Percentiles rank a stretch among this genome's conserved stretches.
Evolutionary conservation across 2,113 vertebrate species (phyloP).

Genomic region (Climacteris rufus): DNA sequence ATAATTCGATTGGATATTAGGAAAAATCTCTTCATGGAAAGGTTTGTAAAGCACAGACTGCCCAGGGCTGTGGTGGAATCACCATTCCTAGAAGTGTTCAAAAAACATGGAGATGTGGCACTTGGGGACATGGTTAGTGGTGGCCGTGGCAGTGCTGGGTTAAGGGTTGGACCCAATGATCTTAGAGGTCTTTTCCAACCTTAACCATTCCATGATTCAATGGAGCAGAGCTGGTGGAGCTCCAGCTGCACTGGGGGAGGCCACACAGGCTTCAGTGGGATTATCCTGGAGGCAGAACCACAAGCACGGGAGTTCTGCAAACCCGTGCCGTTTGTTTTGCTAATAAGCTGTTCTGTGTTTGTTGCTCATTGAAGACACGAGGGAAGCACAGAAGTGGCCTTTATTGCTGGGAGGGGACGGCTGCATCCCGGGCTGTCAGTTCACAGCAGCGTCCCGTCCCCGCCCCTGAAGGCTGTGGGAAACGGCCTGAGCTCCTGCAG

Average conservation of each 20-base stretch:
- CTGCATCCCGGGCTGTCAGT: constrained; percentile 70
- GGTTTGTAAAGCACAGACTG: not conserved
- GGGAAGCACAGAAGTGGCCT: constrained; percentile 81
- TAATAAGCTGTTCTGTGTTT: not conserved
- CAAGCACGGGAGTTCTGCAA: not conserved
- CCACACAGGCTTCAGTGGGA: not conserved
- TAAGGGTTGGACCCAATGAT: not conserved
- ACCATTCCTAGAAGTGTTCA: not conserved
- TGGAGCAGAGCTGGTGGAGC: not conserved
- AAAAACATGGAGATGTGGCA: not conserved
- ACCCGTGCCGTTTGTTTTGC: not conserved
- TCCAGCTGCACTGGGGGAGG: not conserved
- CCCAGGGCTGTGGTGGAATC: not conserved
- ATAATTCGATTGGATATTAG: not conserved
- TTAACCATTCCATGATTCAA: not conserved
- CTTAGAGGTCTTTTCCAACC: not conserved
- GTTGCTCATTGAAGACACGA: constrained; percentile 73
- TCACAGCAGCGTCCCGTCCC: constrained; percentile 67
- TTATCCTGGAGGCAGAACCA: not conserved
- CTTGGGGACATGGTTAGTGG: not conserved
- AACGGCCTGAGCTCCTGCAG: constrained; percentile 76
- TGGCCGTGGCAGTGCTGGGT: not conserved
- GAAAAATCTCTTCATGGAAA: not conserved
- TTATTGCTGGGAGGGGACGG: constrained; percentile 82
- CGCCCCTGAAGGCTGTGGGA: constrained; percentile 60